Evolutionary conservation across 2,888 invertebrate species (phyloP), one percentile per base, ranked within the genome.

Genomic region (Leucozona laternaria): DNA sequence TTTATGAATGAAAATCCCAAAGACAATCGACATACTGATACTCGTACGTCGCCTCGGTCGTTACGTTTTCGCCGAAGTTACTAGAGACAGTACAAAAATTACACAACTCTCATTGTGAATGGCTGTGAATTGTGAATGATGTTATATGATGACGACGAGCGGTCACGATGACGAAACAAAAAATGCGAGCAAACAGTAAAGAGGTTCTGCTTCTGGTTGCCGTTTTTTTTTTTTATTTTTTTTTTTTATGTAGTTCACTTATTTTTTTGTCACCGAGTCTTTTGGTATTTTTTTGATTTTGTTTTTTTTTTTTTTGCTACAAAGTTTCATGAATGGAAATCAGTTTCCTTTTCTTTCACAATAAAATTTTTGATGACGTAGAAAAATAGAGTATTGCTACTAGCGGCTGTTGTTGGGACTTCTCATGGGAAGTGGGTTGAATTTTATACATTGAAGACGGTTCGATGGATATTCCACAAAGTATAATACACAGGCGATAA

Each of bases 281-380:
- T 28, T 60, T 13, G 13, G 34, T 22, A 58, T 60, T 58, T 58
- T 48, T 37, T 40, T 60, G n/a, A n/a, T n/a, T n/a, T n/a, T n/a
- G n/a, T 58, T 34, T 28, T 48, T 48, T 34, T 28, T 70, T 68
- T 64, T 70, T 75, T 73, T 68, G 72, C 82, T 48, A 79, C 70
- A 68, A 79, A 84, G 20, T 79, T 84, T 80, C 80, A 80, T 80
- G 80, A 80, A 85, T 85, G 84, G 80, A 85, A 84, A 80, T 84
- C 76, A 66, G 79, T 80, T 72, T 76, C 71, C 79, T 80, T 68
- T 68, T 78, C 58, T 78, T 73, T 72, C 77, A 78, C 66, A 82
- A 79, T 34, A 31, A 76, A 75, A 66, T 25, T 31, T 31, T 43
- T 25, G 53, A 68, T 40, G 68, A 68, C 53, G 45, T 48, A 1